phyloP scores from a whole-genome alignment of 1,140 invertebrate genomes.

The Drosophila tropicalis region DNA sequence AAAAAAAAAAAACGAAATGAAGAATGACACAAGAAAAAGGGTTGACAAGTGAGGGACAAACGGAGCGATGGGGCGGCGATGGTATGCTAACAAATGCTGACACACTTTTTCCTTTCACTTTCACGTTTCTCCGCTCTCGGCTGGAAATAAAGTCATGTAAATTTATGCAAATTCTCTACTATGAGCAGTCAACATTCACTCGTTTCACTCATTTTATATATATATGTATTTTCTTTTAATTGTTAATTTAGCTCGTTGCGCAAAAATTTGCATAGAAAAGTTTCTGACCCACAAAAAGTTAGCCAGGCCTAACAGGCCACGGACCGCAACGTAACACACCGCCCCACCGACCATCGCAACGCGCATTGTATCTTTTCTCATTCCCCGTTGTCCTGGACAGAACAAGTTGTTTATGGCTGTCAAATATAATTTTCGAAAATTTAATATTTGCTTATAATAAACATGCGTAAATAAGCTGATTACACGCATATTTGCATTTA shows the following conservation, averaged over 20 bases:
- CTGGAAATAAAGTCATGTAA: constrained; percentile 36
- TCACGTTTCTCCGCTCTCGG: background rate
- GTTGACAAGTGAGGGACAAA: background rate
- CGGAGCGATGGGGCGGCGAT: background rate
- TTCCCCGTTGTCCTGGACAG: background rate
- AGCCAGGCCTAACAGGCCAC: background rate
- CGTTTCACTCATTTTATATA: background rate
- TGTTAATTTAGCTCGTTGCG: constrained; percentile 38
- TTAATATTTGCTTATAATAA: constrained; percentile 62
- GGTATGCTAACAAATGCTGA: constrained; percentile 7
- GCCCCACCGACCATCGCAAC: too few species aligned
- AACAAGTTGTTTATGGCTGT: constrained; percentile 37
- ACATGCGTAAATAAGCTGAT: constrained; percentile 80
- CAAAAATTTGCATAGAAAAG: constrained; percentile 44
- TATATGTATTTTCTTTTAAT: constrained; percentile 44
- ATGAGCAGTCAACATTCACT: constrained; percentile 39
- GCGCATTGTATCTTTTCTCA: background rate
- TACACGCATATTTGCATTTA: constrained; percentile 78
- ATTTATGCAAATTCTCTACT: constrained; percentile 63
- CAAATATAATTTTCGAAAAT: constrained; percentile 52
- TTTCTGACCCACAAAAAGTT: constrained; percentile 22
- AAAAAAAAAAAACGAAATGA: background rate
- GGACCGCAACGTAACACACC: background rate
- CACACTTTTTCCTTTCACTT: constrained; percentile 6
- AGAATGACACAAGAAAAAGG: constrained; percentile 5